A percentile compares a stretch with the other conserved stretches of the same genome.
These are phyloP conservation scores for Augiades crinisus DNA, from an alignment of 2,888 invertebrate genomes.

Conservation along the genomic window DNA sequence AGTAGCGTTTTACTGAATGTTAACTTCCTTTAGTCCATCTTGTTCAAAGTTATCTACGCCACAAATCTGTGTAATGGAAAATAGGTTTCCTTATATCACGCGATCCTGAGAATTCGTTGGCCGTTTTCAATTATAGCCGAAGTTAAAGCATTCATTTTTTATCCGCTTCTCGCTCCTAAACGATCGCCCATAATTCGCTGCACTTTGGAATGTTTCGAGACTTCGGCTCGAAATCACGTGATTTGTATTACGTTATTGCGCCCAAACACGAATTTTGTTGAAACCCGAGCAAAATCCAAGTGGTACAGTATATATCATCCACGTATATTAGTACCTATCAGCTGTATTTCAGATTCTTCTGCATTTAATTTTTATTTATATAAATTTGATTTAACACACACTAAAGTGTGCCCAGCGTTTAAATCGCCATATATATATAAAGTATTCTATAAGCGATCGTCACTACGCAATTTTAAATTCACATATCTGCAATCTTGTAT, in stretches of 20 bases:
- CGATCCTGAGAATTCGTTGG: slow-evolving; percentile 8
- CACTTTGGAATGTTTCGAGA: slow-evolving; percentile 8
- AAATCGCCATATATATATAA: no score
- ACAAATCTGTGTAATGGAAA: slow-evolving; percentile 20
- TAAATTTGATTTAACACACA: no score
- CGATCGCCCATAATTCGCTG: slow-evolving; percentile 12
- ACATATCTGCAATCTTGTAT: no score
- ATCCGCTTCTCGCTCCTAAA: not conserved
- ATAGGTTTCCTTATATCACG: slow-evolving; percentile 12
- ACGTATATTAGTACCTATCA: no score
- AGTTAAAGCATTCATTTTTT: slow-evolving; percentile 25
- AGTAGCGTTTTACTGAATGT: slow-evolving; percentile 1
- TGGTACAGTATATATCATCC: no score
- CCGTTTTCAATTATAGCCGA: slow-evolving; percentile 27
- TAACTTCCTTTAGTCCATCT: slow-evolving; percentile 20
- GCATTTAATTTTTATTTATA: no score
- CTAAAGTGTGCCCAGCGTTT: no score
- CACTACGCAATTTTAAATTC: no score
- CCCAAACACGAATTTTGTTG: no score
- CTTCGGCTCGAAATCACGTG: not conserved
- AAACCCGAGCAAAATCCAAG: no score
- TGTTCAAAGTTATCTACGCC: slow-evolving; percentile 15
- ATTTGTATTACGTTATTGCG: not conserved
- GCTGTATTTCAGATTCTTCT: no score
- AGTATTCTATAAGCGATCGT: no score